Base-by-base conservation (phyloP, 2,888 invertebrate species). In the Cheilosia soror region DNA sequence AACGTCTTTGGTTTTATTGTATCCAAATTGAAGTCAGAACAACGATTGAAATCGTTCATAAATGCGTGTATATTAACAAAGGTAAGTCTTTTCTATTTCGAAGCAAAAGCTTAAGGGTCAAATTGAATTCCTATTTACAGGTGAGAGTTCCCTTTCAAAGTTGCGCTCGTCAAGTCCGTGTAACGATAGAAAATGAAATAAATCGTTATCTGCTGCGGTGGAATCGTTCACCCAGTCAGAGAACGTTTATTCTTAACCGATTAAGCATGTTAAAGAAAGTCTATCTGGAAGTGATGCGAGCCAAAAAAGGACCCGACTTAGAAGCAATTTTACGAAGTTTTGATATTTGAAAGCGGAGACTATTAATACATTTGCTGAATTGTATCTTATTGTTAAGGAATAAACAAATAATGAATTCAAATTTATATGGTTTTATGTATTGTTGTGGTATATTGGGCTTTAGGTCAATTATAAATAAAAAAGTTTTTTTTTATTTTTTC, bases 1-100 rank as follows among this genome's bases (percentile, higher is more conserved):
- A 85, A 85, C 20, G 55, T 85, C 0, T 68, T 85, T 31, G 75
- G 81, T 40, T 85, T 81, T 27, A 81, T 85, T 57, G 25, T 81
- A 42, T 66, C 76, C 9, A 80, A 75, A 6, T 60, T 85, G 20
- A 81, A 81, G 33, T 31, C 66, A 33, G 76, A 80, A 7, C 76
- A 81, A 15, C 65, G 68, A 66, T 20, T 81, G n/a, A 71, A 63
- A 40, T 66, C 85, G 29, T 25, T 85, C 9, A 60, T 76, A 2
- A 81, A 81, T 37, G 76, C 85, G 1, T 85, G 85, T 11, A 47
- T 49, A 7, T n/a, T 66, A 42, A 76, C 75, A 20, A 85, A 76
- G 66, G 85, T 85, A 76, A 66, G 42, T 2, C 0, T 7, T 13
- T 2, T 33, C 1, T 37, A n/a, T 27, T 25, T 11, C n/a, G 15